phyloP scores from a whole-genome alignment of 2,797 vertebrate genomes.

The Hylomyscus alleni region DNA sequence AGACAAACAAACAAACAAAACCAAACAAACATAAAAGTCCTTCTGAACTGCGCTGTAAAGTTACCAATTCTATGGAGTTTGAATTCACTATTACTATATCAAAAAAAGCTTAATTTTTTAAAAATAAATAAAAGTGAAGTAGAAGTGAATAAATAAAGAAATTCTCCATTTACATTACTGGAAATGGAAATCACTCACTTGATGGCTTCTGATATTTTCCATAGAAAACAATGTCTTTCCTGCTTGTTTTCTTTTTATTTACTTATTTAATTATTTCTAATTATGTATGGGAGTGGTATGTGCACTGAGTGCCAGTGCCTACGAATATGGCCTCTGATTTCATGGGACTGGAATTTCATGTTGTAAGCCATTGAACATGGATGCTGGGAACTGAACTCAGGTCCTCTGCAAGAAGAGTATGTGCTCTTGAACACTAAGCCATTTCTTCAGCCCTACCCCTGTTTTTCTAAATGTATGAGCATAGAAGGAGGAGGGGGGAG shows the following conservation, averaged over 20 bases:
- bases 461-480: constrained; percentile 1
- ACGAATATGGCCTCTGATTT: background rate
- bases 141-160: constrained; percentile 52
- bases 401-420: background rate
- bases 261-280: background rate
- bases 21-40: background rate
- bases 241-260: background rate
- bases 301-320: background rate
- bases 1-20: background rate
- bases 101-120: background rate
- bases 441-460: background rate
- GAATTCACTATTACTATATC: background rate
- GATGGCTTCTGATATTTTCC: background rate
- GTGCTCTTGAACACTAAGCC: background rate
- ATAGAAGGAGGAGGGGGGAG: background rate
- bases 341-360: background rate
- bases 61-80: background rate
- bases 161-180: constrained; percentile 13
- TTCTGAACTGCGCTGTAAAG: constrained; percentile 19
- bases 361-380: background rate
- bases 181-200: background rate
- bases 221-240: background rate
- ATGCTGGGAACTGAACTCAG: background rate
- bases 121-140: background rate
- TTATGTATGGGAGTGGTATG: background rate